Evolutionary conservation across 92 coral and sea anemone species (phyloP).

Genomic region (Epizoanthus stellaris): DNA sequence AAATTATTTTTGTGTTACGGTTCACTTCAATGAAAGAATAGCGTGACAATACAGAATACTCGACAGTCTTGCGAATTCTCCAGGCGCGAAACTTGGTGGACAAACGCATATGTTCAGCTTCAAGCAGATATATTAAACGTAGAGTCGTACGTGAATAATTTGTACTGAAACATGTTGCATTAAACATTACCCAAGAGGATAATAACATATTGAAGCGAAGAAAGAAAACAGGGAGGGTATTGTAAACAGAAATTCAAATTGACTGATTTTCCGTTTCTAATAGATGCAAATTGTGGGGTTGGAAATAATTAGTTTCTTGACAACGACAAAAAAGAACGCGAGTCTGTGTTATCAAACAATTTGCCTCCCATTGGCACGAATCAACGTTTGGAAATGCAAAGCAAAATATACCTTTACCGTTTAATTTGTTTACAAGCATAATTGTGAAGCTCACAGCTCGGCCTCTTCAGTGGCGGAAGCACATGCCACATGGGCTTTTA

Average conservation of each 20-base stretch:
- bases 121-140: not conserved
- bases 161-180: slow-evolving; percentile 45
- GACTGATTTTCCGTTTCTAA: slow-evolving; percentile 52
- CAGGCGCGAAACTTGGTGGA: not conserved
- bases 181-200: slow-evolving; percentile 67
- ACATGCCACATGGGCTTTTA: slow-evolving; percentile 77
- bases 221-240: slow-evolving; percentile 61
- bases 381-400: slow-evolving; percentile 29
- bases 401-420: slow-evolving; percentile 54
- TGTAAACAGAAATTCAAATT: slow-evolving; percentile 71
- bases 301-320: slow-evolving; percentile 39
- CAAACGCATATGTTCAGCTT: not conserved
- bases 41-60: slow-evolving; percentile 52
- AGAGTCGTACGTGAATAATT: not conserved
- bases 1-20: not conserved
- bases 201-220: slow-evolving; percentile 59
- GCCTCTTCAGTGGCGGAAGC: slow-evolving; percentile 73
- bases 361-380: not conserved
- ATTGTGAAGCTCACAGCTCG: slow-evolving; percentile 64
- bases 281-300: slow-evolving; percentile 44
- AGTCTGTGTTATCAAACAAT: not conserved
- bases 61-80: not conserved
- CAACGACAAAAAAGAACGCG: slow-evolving; percentile 36
- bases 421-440: slow-evolving; percentile 87
- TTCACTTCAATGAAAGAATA: slow-evolving; percentile 36